A percentile compares a stretch with the other conserved stretches of the same genome.
phyloP scores from a whole-genome alignment of 2,888 invertebrate genomes.

The Teinopalpus imperialis region DNA sequence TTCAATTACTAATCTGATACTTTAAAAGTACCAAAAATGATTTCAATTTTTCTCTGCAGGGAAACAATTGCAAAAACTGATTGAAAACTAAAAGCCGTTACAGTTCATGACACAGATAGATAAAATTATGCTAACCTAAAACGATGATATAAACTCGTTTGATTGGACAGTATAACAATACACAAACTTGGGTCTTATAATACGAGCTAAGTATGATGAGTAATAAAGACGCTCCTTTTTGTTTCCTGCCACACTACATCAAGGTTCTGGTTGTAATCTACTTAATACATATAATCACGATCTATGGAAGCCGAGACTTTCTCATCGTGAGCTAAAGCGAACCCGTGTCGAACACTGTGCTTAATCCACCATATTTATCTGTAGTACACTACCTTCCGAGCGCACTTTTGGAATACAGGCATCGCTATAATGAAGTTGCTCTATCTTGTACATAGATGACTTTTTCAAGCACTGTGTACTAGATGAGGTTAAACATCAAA shows the following conservation, averaged over 20 bases:
- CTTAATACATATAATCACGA: conserved; percentile 61
- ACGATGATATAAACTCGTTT: background rate
- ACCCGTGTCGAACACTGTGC: conserved; percentile 21
- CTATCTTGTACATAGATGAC: background rate
- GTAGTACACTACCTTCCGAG: conserved; percentile 1
- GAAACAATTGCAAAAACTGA: conserved; percentile 6
- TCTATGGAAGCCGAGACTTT: conserved; percentile 30
- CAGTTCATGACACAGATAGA: conserved; percentile 3
- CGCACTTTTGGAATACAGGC: conserved; percentile 7
- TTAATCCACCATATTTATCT: conserved; percentile 20
- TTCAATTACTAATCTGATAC: conserved; percentile 19
- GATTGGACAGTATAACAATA: background rate
- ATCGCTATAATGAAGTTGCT: conserved; percentile 12
- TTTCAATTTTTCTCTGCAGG: conserved; percentile 6
- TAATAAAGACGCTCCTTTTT: conserved; percentile 29
- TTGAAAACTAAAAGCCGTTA: conserved; percentile 28
- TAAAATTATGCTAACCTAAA: background rate
- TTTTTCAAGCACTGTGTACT: background rate
- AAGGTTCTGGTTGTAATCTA: conserved; percentile 45
- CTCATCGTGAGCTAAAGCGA: conserved; percentile 14
- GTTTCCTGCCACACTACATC: conserved; percentile 34
- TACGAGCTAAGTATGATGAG: conserved; percentile 23
- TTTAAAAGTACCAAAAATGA: background rate
- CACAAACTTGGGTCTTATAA: conserved; percentile 4
- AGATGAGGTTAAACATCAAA: conserved; percentile 1